phyloP scores from a whole-genome alignment of 1,140 invertebrate genomes.

The Pseudachorutes palmiensis region DNA sequence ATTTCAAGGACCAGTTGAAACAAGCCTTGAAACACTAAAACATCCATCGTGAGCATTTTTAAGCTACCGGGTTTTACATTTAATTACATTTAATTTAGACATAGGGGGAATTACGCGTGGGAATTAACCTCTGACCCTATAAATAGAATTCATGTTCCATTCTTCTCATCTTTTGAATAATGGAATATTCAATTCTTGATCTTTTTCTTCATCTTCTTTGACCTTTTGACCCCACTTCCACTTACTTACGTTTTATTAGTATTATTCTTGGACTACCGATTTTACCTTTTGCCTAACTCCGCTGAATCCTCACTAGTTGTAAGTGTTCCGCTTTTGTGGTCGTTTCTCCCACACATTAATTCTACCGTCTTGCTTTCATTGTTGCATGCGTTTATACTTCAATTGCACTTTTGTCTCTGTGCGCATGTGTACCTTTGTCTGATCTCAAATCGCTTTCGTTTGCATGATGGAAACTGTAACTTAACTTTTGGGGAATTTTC shows the following conservation, averaged over 20 bases:
- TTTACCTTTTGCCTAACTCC: constrained; percentile 7
- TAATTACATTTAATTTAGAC: no score
- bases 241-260: no score
- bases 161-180: no score
- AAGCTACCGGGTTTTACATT: no score
- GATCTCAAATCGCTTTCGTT: not conserved
- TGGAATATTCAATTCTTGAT: no score
- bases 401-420: not conserved
- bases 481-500: not conserved
- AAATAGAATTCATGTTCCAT: no score
- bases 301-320: no score
- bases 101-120: no score
- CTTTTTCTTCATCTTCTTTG: constrained; percentile 10
- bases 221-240: not conserved
- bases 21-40: no score
- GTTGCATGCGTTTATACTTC: constrained; percentile 31
- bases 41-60: no score
- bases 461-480: not conserved
- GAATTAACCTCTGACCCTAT: no score
- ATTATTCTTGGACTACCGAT: not conserved
- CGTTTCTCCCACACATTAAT: constrained; percentile 7
- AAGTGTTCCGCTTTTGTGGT: constrained; percentile 2
- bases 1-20: no score
- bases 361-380: constrained; percentile 34
- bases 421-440: not conserved